Base-by-base conservation (phyloP, 2,113 vertebrate genomes). In the Brachypteracias leptosomus region DNA sequence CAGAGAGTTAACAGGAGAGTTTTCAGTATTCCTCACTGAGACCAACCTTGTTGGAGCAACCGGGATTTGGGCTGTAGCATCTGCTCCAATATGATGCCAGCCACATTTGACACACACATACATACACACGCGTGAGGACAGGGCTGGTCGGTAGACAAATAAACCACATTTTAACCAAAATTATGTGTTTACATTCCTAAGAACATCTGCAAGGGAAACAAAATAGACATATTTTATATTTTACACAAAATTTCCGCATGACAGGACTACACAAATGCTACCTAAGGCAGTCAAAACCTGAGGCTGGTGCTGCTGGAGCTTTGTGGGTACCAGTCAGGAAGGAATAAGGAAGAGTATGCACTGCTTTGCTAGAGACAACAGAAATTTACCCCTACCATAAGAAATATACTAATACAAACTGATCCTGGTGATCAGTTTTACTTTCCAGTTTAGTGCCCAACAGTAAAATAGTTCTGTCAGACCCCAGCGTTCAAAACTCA, bases 181-280 rank as follows among this genome's bases (percentile, higher is more conserved):
- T 78, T 71, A 96, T 75, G 86, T 96, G 93, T 97, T 97, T 97
- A 96, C 65, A 7, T 97, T 97, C 97, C 86, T 95, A 82, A 91
- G 47, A 94, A 65, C 86, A 96, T 87, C 89, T 93, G 93, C 94
- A 94, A 96, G 63, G 85, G 92, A 96, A 94, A 95, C 72, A 95
- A 92, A 96, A 62, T 72, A 86, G 90, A 85, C 94, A 90, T 90
- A 79, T 77, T 94, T 95, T 89, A 90, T 4, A 3, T 84, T 95
- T 96, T 84, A 92, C 86, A 76, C 57, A 95, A 7, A 75, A 97
- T 91, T 97, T 96, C 96, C 96, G 93, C 42, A 74, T 3, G 10
- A 90, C 77, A 92, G 65, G 79, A 46, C 61, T 92, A 83, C 31
- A 31, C 65, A 65, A 93, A 80, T 47, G 59, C 88, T 85, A 92